Evolutionary conservation across 2,888 invertebrate species (phyloP).

Genomic region (Drosophila anceps): DNA sequence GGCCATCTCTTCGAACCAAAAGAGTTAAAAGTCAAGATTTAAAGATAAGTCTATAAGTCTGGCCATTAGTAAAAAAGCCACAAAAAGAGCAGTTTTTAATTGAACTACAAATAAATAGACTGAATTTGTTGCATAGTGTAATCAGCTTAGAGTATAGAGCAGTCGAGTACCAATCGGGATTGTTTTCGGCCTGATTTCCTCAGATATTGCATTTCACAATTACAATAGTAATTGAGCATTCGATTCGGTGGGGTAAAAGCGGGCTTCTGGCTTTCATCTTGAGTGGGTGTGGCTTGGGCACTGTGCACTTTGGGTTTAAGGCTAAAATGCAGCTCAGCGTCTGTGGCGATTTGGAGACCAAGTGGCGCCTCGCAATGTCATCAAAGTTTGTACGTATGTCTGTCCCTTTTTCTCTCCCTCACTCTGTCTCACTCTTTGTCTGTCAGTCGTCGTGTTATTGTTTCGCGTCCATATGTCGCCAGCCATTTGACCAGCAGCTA

Average conservation of each 20-base stretch:
- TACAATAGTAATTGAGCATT: constrained; percentile 62
- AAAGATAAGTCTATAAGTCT: too few species aligned
- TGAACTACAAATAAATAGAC: too few species aligned
- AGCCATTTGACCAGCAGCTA: constrained; percentile 55
- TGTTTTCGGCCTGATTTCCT: background rate
- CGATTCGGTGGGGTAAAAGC: constrained; percentile 3
- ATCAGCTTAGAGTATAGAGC: background rate
- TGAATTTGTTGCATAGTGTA: background rate
- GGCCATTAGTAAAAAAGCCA: too few species aligned
- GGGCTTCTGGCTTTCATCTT: background rate
- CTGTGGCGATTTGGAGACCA: constrained; percentile 16
- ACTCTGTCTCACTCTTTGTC: background rate
- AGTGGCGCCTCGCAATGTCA: constrained; percentile 20
- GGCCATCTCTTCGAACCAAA: too few species aligned
- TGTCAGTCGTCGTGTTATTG: constrained; percentile 33
- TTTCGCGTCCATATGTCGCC: constrained; percentile 75
- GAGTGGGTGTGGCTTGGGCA: background rate
- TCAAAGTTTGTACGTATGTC: background rate
- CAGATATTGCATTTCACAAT: constrained; percentile 55
- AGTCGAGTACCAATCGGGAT: background rate
- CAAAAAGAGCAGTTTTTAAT: too few species aligned
- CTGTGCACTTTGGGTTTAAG: background rate
- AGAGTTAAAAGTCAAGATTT: too few species aligned
- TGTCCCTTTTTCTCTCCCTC: too few species aligned
- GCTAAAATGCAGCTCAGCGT: background rate